A percentile compares a stretch with the other conserved stretches of the same genome.
Conservation (phyloP, 1,140 invertebrate genomes). For the Orussus abietinus region DNA sequence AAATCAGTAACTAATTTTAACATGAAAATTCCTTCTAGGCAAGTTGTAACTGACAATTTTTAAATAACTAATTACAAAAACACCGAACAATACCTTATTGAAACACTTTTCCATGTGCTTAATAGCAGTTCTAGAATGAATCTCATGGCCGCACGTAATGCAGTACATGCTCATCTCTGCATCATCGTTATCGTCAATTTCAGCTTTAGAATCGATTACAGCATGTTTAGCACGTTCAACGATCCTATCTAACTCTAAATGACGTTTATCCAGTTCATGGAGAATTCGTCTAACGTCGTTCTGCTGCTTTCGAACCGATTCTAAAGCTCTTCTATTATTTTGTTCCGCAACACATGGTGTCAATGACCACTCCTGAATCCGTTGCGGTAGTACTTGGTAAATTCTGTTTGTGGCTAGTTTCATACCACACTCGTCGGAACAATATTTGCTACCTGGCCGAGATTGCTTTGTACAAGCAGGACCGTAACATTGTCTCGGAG, state of each 20-base stretch:
- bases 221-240: conserved; percentile 72
- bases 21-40: too few species aligned
- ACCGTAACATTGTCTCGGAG: conserved; percentile 83
- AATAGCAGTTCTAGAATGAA: conserved; percentile 80
- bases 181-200: conserved; percentile 68
- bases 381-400: conserved; percentile 80
- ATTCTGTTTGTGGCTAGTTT: conserved; percentile 83
- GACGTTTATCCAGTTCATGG: conserved; percentile 72
- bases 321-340: conserved; percentile 77
- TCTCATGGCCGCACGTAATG: conserved; percentile 94
- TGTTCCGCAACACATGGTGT: conserved; percentile 85
- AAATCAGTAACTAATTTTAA: too few species aligned
- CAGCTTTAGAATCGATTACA: conserved; percentile 60
- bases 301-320: conserved; percentile 77
- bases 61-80: background rate
- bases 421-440: conserved; percentile 89
- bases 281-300: conserved; percentile 70
- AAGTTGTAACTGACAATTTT: too few species aligned
- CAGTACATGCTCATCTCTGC: conserved; percentile 90
- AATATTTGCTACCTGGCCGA: conserved; percentile 87
- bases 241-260: conserved; percentile 76
- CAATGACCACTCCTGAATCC: conserved; percentile 94
- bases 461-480: conserved; percentile 80
- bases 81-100: conserved; percentile 66
- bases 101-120: conserved; percentile 96